Evolutionary conservation across 2,888 invertebrate species (phyloP).

Genomic region (Therioaphis trifolii): DNA sequence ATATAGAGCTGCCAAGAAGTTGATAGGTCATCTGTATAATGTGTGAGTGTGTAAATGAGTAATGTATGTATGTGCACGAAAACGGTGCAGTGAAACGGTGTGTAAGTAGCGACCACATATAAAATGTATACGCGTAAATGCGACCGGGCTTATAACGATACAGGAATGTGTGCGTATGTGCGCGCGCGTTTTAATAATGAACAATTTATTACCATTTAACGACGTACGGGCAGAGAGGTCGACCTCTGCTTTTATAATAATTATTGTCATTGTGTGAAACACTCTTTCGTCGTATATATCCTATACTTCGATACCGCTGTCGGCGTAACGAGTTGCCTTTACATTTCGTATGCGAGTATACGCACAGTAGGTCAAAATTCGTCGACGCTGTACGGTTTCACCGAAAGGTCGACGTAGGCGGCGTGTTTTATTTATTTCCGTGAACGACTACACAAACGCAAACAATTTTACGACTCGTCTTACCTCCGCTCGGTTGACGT

Average conservation of each 20-base stretch:
- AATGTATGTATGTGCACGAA: background rate
- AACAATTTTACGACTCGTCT: too few species aligned
- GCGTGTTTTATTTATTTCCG: too few species aligned
- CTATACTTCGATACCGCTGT: background rate
- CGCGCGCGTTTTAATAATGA: conserved; percentile 48
- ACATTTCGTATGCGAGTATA: background rate
- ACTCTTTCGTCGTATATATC: background rate
- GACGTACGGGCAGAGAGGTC: conserved; percentile 36
- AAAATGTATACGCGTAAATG: background rate
- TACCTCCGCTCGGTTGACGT: too few species aligned
- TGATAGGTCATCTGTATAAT: conserved; percentile 25
- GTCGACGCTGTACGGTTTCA: too few species aligned
- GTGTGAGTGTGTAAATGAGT: background rate
- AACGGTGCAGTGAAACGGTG: background rate
- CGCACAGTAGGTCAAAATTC: too few species aligned
- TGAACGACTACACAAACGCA: too few species aligned
- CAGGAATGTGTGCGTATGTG: background rate
- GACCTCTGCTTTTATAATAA: conserved; percentile 53
- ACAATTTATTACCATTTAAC: conserved; percentile 56
- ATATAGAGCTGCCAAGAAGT: background rate
- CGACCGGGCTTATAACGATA: too few species aligned
- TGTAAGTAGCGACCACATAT: too few species aligned
- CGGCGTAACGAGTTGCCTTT: background rate
- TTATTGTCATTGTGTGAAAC: background rate
- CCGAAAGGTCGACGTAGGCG: too few species aligned